phyloP scores from a whole-genome alignment of 1,140 invertebrate species.

The Andricus grossulariae region DNA sequence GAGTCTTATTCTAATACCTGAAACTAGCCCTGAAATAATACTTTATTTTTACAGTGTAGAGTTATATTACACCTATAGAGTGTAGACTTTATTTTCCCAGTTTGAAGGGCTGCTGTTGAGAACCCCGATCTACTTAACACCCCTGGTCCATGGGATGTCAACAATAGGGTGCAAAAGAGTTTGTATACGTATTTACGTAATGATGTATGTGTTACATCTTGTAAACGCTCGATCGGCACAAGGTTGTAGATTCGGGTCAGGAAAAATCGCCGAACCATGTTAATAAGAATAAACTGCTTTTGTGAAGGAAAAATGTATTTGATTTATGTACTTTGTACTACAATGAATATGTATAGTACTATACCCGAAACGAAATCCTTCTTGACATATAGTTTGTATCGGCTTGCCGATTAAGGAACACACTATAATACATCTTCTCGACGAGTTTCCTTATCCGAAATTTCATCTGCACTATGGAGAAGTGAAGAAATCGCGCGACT shows the following conservation, averaged over 20 bases:
- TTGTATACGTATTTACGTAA: too few species aligned
- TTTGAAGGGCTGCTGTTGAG: slow-evolving; percentile 25
- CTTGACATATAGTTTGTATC: too few species aligned
- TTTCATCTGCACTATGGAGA: background rate
- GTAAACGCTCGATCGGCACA: background rate
- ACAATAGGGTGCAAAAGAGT: background rate
- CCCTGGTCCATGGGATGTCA: slow-evolving; percentile 49
- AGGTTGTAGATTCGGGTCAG: slow-evolving; percentile 3
- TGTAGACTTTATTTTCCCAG: background rate
- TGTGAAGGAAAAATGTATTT: background rate
- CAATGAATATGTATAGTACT: too few species aligned
- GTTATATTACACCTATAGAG: background rate
- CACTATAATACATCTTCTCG: too few species aligned
- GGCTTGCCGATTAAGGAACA: too few species aligned
- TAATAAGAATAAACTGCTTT: background rate
- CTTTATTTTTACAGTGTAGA: too few species aligned
- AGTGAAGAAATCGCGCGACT: background rate
- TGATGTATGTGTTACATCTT: background rate
- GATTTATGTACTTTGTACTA: too few species aligned
- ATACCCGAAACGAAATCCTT: too few species aligned
- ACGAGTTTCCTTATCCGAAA: background rate
- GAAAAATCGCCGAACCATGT: background rate
- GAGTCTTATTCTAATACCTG: too few species aligned
- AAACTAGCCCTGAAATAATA: too few species aligned
- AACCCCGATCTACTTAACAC: slow-evolving; percentile 45